phyloP scores from a whole-genome alignment of 2,113 vertebrate genomes.

The Desmodus rotundus region DNA sequence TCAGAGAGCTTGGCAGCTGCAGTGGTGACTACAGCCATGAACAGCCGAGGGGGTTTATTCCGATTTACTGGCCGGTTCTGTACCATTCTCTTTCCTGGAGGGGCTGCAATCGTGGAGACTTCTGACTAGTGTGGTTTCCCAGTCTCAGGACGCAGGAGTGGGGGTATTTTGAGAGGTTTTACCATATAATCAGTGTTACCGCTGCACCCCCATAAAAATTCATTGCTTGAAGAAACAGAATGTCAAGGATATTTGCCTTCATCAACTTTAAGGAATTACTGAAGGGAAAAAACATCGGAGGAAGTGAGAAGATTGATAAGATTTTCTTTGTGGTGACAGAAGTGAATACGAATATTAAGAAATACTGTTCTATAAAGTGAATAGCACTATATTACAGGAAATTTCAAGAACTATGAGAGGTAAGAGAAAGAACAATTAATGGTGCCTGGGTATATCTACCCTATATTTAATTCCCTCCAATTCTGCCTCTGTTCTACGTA shows the following conservation, averaged over 20 bases:
- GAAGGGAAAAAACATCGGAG: neutral
- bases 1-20: neutral
- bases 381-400: neutral
- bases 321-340: neutral
- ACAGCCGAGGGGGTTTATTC: neutral
- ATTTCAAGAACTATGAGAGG: neutral
- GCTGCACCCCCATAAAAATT: accelerated
- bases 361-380: neutral
- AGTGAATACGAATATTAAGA: neutral
- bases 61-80: neutral
- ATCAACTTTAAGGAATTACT: neutral
- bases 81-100: neutral
- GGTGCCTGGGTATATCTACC: neutral
- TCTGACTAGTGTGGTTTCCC: neutral
- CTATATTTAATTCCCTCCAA: neutral
- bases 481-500: neutral
- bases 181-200: neutral
- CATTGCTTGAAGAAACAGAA: neutral
- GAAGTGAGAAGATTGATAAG: neutral
- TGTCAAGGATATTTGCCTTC: neutral
- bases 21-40: neutral
- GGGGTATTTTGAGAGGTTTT: neutral
- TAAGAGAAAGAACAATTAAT: neutral
- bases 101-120: neutral
- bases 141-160: neutral